Evolutionary conservation across 1,140 invertebrate genomes (phyloP).

Genomic region (Laodelphax striatellus): DNA sequence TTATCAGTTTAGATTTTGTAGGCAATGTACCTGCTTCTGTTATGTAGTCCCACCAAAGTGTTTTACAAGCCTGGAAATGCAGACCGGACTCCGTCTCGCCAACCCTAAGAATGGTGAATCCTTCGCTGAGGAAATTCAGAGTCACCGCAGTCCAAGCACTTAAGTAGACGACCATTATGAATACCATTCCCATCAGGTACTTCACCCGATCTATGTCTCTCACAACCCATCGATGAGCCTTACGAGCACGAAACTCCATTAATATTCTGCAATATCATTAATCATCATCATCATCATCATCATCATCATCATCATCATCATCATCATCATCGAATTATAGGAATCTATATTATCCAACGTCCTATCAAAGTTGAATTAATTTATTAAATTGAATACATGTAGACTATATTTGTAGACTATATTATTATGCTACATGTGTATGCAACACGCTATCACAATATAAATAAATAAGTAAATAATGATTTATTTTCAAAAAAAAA

Average conservation of each 20-base stretch:
- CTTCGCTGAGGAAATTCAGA: conserved; percentile 41
- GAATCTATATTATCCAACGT: too few relatives aligned
- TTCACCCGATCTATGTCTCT: conserved; percentile 74
- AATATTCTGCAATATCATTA: conserved; percentile 33
- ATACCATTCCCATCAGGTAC: conserved; percentile 61
- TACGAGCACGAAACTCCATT: conserved; percentile 70
- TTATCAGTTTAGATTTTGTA: too few relatives aligned
- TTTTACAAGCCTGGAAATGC: conserved; percentile 52
- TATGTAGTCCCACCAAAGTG: conserved; percentile 82
- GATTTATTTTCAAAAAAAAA: too few relatives aligned
- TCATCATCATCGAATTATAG: too few relatives aligned
- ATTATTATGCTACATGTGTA: too few relatives aligned
- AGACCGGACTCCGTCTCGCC: conserved; percentile 35
- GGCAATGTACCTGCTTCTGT: conserved; percentile 65
- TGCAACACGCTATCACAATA: too few relatives aligned
- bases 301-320: too few relatives aligned
- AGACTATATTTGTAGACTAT: too few relatives aligned
- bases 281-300: too few relatives aligned
- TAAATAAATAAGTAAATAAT: too few relatives aligned
- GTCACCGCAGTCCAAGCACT: conserved; percentile 70
- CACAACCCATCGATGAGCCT: conserved; percentile 78
- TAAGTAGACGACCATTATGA: conserved; percentile 71
- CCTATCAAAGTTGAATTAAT: too few relatives aligned
- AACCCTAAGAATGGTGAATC: conserved; percentile 36
- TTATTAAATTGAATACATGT: too few relatives aligned